Base-by-base conservation (phyloP, 1,140 invertebrate species). In the Brachionus sp. region DNA sequence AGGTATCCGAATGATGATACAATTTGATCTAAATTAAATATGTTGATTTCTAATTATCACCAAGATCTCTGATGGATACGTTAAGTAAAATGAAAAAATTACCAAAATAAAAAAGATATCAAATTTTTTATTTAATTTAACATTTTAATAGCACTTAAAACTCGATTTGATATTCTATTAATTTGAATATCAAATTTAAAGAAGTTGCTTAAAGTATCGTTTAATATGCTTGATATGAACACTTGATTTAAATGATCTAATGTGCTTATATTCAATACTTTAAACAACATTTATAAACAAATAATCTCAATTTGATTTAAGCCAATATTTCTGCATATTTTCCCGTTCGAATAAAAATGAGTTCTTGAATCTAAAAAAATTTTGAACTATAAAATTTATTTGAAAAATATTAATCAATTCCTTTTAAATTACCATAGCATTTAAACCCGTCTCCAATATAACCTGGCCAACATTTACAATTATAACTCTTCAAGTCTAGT, bases 221-320 rank as follows among this genome's bases (percentile, higher is more conserved):
- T 39, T 70, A 19, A 37, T 39, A 1, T 70, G 66, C 66, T 70
- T 70, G 35, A 70, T 70, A 70, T 70, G n/a, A 39, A 39, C 37
- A 39, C 29, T 23, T 70, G 33, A 19, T 9, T 37, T 16, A 37
- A 37, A 57, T 2, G 29, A 12, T 12, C 44, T n/a, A 70, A 70
- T 70, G 66, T 70, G 66, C 37, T 70, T 39, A 70, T 70, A 70
- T 70, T 70, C 66, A 70, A 70, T 70, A 39, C 16, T 70, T 70
- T 70, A 39, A 39, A 13, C 66, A 70, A 70, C 66, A 70, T 29
- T 33, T 66, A 57, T 19, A 57, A 57, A 10, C 50, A 57, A 57
- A 57, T 57, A 19, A 57, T 57, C 50, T 57, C 50, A 19, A 57
- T 16, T 9, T 66, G 25, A 16, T 37, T 33, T 9, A 37, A 66